A percentile compares a stretch with the other conserved stretches of the same genome.
Evolutionary conservation across 2,888 invertebrate genomes (phyloP).

Genomic region (Drosophila leonis): DNA sequence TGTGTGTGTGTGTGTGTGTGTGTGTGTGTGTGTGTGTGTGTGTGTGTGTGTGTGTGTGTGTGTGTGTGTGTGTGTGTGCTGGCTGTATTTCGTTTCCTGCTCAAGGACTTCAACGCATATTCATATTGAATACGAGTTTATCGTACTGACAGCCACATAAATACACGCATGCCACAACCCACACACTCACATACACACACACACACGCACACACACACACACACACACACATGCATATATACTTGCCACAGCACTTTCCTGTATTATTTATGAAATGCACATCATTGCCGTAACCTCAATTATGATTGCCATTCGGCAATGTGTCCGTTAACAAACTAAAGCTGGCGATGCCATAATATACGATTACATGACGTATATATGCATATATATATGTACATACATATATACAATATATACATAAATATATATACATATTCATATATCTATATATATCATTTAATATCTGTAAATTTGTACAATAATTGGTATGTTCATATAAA

Average conservation of each 20-base stretch:
- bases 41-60: constrained; percentile 9
- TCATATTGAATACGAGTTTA: constrained; percentile 61
- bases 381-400: too few species aligned
- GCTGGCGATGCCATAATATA: constrained; percentile 28
- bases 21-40: constrained; percentile 1
- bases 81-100: constrained; percentile 46
- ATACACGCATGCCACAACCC: constrained; percentile 26
- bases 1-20: constrained; percentile 11
- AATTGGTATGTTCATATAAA: constrained; percentile 10
- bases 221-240: constrained; percentile 7
- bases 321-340: constrained; percentile 47
- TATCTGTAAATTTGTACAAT: constrained; percentile 1
- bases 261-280: constrained; percentile 78
- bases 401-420: constrained; percentile 1
- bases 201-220: constrained; percentile 8
- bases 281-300: constrained; percentile 75
- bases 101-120: constrained; percentile 56
- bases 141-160: constrained; percentile 54
- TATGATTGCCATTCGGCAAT: constrained; percentile 67
- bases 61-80: constrained; percentile 6
- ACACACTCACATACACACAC: constrained; percentile 14
- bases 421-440: not conserved
- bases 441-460: not conserved
- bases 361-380: constrained; percentile 8
- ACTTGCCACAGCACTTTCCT: constrained; percentile 41